phyloP scores from a whole-genome alignment of 2,888 invertebrate genomes.

The Hololepta plana region DNA sequence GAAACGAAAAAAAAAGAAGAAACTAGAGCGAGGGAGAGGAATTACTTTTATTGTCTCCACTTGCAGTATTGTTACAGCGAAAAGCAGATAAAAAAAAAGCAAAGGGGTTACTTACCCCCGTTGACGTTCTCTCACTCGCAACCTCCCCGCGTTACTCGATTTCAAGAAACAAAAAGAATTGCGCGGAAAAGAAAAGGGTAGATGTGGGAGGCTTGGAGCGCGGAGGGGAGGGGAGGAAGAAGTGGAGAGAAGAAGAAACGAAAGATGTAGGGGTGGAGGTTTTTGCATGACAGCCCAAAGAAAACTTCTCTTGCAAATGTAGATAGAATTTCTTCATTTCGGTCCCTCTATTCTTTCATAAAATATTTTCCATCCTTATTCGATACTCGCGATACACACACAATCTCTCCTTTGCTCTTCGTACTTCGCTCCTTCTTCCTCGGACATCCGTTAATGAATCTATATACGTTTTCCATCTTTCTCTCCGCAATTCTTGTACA shows the following conservation, averaged over 20 bases:
- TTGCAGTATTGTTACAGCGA: conserved; percentile 21
- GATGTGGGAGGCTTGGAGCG: too few relatives aligned
- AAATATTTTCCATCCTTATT: conserved; percentile 7
- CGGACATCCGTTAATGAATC: conserved; percentile 11
- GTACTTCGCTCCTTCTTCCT: conserved; percentile 8
- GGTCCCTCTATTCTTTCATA: conserved; percentile 25
- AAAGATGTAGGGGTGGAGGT: conserved; percentile 16
- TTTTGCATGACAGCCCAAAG: conserved; percentile 26
- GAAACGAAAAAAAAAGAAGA: too few relatives aligned
- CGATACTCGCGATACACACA: too few relatives aligned
- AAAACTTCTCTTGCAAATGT: conserved; percentile 33
- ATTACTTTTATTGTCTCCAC: conserved; percentile 25
- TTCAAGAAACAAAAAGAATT: too few relatives aligned
- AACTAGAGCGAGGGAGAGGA: conserved; percentile 21
- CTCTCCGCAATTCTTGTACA: conserved; percentile 18
- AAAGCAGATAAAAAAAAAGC: too few relatives aligned
- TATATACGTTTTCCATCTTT: conserved; percentile 15
- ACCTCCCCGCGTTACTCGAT: conserved; percentile 12
- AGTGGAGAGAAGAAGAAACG: too few relatives aligned
- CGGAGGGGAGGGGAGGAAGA: too few relatives aligned
- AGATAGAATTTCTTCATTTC: conserved; percentile 45
- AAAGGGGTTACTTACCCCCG: conserved; percentile 18
- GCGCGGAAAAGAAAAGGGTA: too few relatives aligned
- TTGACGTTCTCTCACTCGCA: conserved; percentile 10
- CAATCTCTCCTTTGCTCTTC: conserved; percentile 5